These are phyloP conservation scores for Pyrrhosoma nymphula DNA, from an alignment of 2,888 invertebrate genomes.

Conservation along the genomic window DNA sequence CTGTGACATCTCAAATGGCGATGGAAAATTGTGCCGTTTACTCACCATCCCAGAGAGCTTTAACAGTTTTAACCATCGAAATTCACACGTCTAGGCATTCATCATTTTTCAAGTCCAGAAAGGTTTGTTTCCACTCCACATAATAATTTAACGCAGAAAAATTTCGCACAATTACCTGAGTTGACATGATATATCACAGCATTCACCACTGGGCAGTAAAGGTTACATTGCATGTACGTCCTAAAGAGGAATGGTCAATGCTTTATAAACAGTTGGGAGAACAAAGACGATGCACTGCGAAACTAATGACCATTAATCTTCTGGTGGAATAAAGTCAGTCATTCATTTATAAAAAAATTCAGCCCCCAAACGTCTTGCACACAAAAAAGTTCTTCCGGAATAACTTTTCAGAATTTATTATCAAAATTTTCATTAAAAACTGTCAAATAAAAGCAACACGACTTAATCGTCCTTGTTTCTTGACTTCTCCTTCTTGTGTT, in stretches of 20 bases:
- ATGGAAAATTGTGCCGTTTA: not conserved
- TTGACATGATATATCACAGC: constrained; percentile 8
- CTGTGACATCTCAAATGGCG: not conserved
- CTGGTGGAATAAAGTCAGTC: not conserved
- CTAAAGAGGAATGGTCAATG: constrained; percentile 1
- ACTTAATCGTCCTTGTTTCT: constrained; percentile 58
- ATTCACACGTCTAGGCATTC: not conserved
- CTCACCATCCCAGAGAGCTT: not conserved
- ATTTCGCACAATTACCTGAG: constrained; percentile 22
- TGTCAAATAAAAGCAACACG: constrained; percentile 39
- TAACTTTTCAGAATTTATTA: constrained; percentile 57
- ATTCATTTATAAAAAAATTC: constrained; percentile 19
- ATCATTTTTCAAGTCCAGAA: not conserved
- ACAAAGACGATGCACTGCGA: not conserved
- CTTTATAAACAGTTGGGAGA: not conserved
- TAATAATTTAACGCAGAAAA: not conserved
- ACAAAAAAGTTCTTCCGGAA: not conserved
- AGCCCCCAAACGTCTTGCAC: not conserved
- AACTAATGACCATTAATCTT: not conserved
- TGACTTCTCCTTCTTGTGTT: constrained; percentile 82
- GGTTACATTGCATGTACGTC: not conserved
- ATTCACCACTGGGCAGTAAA: constrained; percentile 32
- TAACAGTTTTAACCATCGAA: not conserved
- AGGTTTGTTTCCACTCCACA: not conserved
- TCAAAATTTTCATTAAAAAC: constrained; percentile 45